A percentile compares a stretch with the other conserved stretches of the same genome.
phyloP scores from a whole-genome alignment of 2,888 invertebrate genomes.

The Thyatira batis region DNA sequence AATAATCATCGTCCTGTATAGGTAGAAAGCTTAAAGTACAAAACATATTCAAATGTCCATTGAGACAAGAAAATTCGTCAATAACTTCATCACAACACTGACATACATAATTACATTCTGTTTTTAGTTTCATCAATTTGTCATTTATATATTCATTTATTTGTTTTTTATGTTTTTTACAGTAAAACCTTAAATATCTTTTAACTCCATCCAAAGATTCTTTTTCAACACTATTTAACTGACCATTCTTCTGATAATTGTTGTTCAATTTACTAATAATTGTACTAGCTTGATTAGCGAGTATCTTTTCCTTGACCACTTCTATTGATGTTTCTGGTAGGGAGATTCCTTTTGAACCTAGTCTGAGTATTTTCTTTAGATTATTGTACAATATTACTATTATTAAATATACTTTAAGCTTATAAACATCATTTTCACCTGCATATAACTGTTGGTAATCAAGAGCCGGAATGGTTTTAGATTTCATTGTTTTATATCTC shows the following conservation, averaged over 20 bases:
- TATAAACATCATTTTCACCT: slow-evolving; percentile 47
- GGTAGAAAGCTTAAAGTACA: slow-evolving; percentile 64
- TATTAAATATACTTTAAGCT: slow-evolving; percentile 59
- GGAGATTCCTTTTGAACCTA: slow-evolving; percentile 13
- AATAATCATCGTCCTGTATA: slow-evolving; percentile 54
- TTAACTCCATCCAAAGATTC: slow-evolving; percentile 48
- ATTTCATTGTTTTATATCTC: slow-evolving; percentile 55
- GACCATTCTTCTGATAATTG: slow-evolving; percentile 25
- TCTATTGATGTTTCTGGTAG: slow-evolving; percentile 38
- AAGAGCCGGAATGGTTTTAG: slow-evolving; percentile 46
- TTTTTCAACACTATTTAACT: slow-evolving; percentile 36
- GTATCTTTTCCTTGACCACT: slow-evolving; percentile 55
- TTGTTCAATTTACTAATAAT: slow-evolving; percentile 36
- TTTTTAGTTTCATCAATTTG: slow-evolving; percentile 23
- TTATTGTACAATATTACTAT: slow-evolving; percentile 43
- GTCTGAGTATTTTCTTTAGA: slow-evolving; percentile 40
- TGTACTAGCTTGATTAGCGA: slow-evolving; percentile 46
- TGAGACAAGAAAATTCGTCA: slow-evolving; percentile 51
- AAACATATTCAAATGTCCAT: slow-evolving; percentile 62
- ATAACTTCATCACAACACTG: slow-evolving; percentile 63
- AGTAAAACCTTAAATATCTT: slow-evolving; percentile 55
- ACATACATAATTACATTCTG: slow-evolving; percentile 42
- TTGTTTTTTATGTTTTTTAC: slow-evolving; percentile 44
- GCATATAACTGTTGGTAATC: slow-evolving; percentile 44
- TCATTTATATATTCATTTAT: slow-evolving; percentile 29